Conservation (phyloP, 2,113 vertebrate species). For the Cephalopholis sonnerati region DNA sequence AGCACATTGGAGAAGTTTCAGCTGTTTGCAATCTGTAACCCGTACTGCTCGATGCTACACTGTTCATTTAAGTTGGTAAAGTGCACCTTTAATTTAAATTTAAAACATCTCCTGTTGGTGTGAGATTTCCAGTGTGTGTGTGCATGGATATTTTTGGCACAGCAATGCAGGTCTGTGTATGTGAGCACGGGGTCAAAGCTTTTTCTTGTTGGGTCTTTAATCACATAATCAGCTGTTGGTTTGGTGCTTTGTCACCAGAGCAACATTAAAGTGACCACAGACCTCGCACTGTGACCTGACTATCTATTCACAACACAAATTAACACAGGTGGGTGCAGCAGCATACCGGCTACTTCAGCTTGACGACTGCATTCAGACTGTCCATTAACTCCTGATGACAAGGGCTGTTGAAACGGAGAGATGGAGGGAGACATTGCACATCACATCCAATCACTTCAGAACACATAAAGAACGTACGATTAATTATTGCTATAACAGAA, state of each 20-base stretch:
- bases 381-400: conserved; percentile 36
- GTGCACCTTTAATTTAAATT: not conserved
- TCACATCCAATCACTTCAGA: conserved; percentile 55
- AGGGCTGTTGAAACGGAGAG: conserved; percentile 26
- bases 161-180: not conserved
- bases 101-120: not conserved
- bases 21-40: too few species aligned
- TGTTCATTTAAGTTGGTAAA: not conserved
- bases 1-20: too few species aligned
- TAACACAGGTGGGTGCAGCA: not conserved
- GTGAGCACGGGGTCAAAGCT: conserved; percentile 14
- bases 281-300: conserved; percentile 19
- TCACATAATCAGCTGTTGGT: conserved; percentile 46
- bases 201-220: conserved; percentile 17
- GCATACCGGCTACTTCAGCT: not conserved
- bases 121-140: not conserved
- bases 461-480: conserved; percentile 21
- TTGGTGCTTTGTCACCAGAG: conserved; percentile 21
- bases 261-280: conserved; percentile 23
- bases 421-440: conserved; percentile 18
- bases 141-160: conserved; percentile 4
- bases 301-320: conserved; percentile 43
- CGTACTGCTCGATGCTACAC: too few species aligned
- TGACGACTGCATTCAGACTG: conserved; percentile 13
- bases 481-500: conserved; percentile 39